These are phyloP conservation scores for Dusona sp. DNA, from an alignment of 2,888 invertebrate species.

Conservation along the genomic window DNA sequence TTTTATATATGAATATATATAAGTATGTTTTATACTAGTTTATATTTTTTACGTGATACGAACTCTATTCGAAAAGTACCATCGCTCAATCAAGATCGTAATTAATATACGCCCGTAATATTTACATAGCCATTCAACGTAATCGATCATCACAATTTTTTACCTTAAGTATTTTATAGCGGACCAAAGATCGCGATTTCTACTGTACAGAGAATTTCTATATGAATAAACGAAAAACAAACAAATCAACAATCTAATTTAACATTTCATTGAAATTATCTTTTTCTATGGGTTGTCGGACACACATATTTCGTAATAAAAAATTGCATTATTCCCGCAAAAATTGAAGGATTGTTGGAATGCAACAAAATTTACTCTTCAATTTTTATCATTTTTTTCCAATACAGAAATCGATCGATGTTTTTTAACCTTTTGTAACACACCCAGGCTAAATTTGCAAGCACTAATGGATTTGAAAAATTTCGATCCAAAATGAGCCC, in stretches of 20 bases:
- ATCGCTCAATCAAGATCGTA: constrained; percentile 13
- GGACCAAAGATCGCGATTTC: constrained; percentile 72
- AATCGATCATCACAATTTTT: constrained; percentile 60
- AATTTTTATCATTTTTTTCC: too few relatives aligned
- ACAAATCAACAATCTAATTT: not conserved
- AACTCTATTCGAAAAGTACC: constrained; percentile 20
- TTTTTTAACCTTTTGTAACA: too few relatives aligned
- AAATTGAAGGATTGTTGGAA: too few relatives aligned
- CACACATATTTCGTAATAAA: too few relatives aligned
- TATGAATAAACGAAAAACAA: constrained; percentile 35
- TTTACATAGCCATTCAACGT: constrained; percentile 49
- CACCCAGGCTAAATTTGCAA: too few relatives aligned
- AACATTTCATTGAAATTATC: not conserved
- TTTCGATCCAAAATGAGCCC: too few relatives aligned
- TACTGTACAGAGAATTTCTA: constrained; percentile 67
- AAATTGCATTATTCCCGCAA: too few relatives aligned
- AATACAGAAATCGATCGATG: too few relatives aligned
- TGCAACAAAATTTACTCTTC: too few relatives aligned
- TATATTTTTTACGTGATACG: constrained; percentile 29
- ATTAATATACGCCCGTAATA: constrained; percentile 28
- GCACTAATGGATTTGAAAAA: too few relatives aligned
- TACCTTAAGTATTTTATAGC: constrained; percentile 65
- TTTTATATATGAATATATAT: constrained; percentile 54
- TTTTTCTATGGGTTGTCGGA: not conserved
- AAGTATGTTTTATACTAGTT: constrained; percentile 44